Percentiles rank a stretch among this genome's conserved stretches.
These are phyloP conservation scores for Leptopilina drosophilae DNA, from an alignment of 2,888 invertebrate genomes.

Conservation along the genomic window DNA sequence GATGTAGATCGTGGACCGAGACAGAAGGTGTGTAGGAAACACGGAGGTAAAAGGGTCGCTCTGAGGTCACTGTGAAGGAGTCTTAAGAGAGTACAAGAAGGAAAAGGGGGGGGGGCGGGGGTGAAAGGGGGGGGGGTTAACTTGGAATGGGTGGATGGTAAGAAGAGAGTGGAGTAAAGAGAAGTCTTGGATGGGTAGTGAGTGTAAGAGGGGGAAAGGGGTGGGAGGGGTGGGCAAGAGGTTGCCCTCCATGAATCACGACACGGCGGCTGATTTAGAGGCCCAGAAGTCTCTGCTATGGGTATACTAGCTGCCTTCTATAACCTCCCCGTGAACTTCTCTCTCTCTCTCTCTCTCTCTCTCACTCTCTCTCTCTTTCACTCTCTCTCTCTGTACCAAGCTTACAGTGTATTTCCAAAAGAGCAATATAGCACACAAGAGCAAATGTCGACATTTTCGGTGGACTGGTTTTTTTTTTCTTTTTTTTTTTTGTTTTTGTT, in stretches of 20 bases:
- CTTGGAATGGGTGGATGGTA: conserved; percentile 50
- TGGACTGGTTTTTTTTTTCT: background rate
- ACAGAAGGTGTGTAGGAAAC: conserved; percentile 59
- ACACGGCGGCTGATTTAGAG: conserved; percentile 76
- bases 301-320: conserved; percentile 68
- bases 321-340: conserved; percentile 69
- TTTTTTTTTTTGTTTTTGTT: background rate
- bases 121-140: conserved; percentile 59
- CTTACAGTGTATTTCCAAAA: conserved; percentile 51
- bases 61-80: conserved; percentile 72
- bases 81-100: conserved; percentile 63
- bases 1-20: conserved; percentile 62
- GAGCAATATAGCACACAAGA: conserved; percentile 45
- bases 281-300: conserved; percentile 75
- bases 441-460: conserved; percentile 48
- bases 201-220: conserved; percentile 52
- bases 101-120: conserved; percentile 65
- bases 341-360: too few species aligned
- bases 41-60: conserved; percentile 71
- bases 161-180: conserved; percentile 46
- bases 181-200: conserved; percentile 25
- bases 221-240: conserved; percentile 64
- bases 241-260: conserved; percentile 77
- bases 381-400: conserved; percentile 52
- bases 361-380: too few species aligned